Evolutionary conservation across 2,888 invertebrate genomes (phyloP), one percentile per base, ranked within the genome.

Genomic region (Argyresthia albistria): DNA sequence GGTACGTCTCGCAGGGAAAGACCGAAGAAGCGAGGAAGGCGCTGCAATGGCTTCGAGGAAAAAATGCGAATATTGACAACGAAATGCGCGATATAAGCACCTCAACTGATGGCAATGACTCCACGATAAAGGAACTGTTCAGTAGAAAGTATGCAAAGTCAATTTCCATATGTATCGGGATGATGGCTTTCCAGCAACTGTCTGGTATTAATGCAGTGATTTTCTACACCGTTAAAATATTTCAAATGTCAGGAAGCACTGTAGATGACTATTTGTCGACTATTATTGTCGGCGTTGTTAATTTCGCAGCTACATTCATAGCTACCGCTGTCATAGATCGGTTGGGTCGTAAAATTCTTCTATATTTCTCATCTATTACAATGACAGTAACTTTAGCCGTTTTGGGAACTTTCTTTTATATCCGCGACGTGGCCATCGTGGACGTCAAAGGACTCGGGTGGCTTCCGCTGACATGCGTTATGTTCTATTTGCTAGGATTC

Each of bases 161-260:
- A 0, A 84, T 98, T 54, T 76, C 92, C 15, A 95, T 97, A 59
- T 93, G 94, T 2, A 76, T 97, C 54, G 94, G 95, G 0, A 88
- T 98, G 50, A 98, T 98, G 97, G 92, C 96, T 58, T 97, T 98
- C 83, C 98, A 98, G 78, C 98, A 98, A 74, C 79, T 97, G 66
- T 95, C 95, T 56, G 98, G 98, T 16, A 97, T 98, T 61, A 98
- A 98, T 76, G 97, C 97, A 7, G 94, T 98, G 52, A 97, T 98
- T 73, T 98, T 98, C 82, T 98, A 97, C 71, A 96, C 97, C 0
- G 95, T 95, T 0, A 88, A 89, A 57, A 98, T 98, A 62, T 98
- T 98, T 76, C 80, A 93, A 83, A 91, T 92, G 76, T 93, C 97
- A 11, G 96, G 95, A 25, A 95, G 95, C 64, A 89, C 91, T 6